phyloP scores from a whole-genome alignment of 35 echinoderm and acorn worm species.

The Amphiura filiformis region DNA sequence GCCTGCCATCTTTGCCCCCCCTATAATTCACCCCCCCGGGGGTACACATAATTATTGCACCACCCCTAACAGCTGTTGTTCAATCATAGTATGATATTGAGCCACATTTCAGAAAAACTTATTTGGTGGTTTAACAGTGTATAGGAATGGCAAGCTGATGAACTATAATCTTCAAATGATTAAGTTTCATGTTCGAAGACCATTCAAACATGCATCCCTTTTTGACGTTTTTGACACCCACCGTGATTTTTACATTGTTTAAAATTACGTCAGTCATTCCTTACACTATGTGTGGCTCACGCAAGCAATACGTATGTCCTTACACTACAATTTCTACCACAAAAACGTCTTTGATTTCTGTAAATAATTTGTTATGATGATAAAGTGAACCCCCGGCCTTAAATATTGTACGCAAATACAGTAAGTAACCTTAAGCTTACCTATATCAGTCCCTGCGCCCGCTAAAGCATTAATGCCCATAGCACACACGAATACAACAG shows the following conservation, averaged over 20 bases:
- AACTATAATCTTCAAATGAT: neutral
- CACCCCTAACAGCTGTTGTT: neutral
- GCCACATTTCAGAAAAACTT: neutral
- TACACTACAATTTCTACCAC: neutral
- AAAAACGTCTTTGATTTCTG: neutral
- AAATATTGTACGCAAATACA: neutral
- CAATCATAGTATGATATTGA: neutral
- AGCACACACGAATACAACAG: neutral
- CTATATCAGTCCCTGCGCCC: neutral
- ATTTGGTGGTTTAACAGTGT: neutral
- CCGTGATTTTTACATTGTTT: no score
- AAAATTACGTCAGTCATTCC: neutral
- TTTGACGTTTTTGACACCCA: no score
- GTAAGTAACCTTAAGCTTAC: neutral
- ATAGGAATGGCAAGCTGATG: neutral
- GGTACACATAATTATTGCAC: no score
- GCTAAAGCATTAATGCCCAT: neutral
- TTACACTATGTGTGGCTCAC: neutral
- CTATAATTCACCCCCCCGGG: no score
- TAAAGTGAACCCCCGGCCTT: neutral
- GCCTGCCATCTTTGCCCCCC: no score
- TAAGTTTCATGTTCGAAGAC: no score
- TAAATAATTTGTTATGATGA: neutral
- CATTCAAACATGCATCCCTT: no score
- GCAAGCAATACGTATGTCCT: neutral